A percentile compares a stretch with the other conserved stretches of the same genome.
Evolutionary conservation across 2,888 invertebrate species (phyloP).

Genomic region (Allophyes oxyacanthae): DNA sequence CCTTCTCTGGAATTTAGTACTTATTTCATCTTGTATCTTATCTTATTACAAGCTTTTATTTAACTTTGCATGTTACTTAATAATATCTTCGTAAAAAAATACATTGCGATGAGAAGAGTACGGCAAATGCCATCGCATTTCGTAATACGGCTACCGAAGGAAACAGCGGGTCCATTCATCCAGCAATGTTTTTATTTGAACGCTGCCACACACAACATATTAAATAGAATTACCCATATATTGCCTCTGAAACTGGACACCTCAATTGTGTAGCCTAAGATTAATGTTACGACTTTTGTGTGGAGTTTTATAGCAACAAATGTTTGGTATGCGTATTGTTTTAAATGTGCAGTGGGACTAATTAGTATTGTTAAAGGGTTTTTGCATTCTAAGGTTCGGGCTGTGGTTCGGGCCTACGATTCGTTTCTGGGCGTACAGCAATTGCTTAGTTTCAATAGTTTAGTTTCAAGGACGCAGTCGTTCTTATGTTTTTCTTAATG

Average conservation of each 20-base stretch:
- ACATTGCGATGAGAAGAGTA: slow-evolving; percentile 12
- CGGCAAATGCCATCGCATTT: slow-evolving; percentile 53
- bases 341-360: slow-evolving; percentile 27
- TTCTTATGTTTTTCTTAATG: too few relatives aligned
- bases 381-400: slow-evolving; percentile 8
- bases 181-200: slow-evolving; percentile 82
- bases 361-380: slow-evolving; percentile 22
- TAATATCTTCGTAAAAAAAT: background rate
- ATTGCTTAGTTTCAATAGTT: background rate
- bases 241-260: slow-evolving; percentile 61
- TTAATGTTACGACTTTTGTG: slow-evolving; percentile 52
- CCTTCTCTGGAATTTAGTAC: too few relatives aligned
- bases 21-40: too few relatives aligned
- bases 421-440: slow-evolving; percentile 22
- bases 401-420: slow-evolving; percentile 5
- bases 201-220: slow-evolving; percentile 70
- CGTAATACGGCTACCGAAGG: slow-evolving; percentile 68
- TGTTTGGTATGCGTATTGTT: slow-evolving; percentile 38
- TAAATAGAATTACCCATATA: slow-evolving; percentile 68
- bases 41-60: too few relatives aligned
- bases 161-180: slow-evolving; percentile 84
- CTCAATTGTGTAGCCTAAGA: slow-evolving; percentile 56
- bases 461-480: too few relatives aligned
- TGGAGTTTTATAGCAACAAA: slow-evolving; percentile 34
- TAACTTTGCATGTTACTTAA: too few relatives aligned